Conservation (phyloP, 2,888 invertebrate species). For the Chirona hameri region DNA sequence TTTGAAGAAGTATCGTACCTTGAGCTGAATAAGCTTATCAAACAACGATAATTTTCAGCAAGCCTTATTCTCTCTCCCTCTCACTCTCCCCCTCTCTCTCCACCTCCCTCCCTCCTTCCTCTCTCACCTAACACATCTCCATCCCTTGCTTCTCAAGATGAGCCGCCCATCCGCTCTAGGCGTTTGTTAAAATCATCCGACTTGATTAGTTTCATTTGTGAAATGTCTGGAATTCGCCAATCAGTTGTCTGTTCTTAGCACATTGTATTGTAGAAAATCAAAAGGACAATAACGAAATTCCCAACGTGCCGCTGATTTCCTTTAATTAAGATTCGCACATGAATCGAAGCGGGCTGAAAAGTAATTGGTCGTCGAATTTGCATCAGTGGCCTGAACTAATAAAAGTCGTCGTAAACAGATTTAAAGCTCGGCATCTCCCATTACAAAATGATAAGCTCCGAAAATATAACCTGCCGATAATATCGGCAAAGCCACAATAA, state of each 20-base stretch:
- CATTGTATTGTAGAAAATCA: slow-evolving; percentile 3
- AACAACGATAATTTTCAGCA: too few relatives aligned
- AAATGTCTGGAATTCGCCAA: background rate
- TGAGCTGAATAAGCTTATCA: too few relatives aligned
- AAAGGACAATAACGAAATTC: slow-evolving; percentile 22
- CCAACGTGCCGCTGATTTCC: background rate
- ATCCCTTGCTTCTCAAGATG: too few relatives aligned
- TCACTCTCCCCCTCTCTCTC: too few relatives aligned
- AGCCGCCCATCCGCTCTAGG: background rate
- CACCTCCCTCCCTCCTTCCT: too few relatives aligned
- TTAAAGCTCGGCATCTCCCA: background rate
- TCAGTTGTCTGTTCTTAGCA: slow-evolving; percentile 10
- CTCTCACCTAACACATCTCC: too few relatives aligned
- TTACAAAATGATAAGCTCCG: too few relatives aligned
- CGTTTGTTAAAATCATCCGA: background rate
- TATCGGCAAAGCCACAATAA: background rate
- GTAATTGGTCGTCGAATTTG: background rate
- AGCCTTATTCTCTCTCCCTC: too few relatives aligned
- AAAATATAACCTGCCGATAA: too few relatives aligned
- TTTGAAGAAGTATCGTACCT: too few relatives aligned
- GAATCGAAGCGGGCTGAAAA: background rate
- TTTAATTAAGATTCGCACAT: slow-evolving; percentile 4
- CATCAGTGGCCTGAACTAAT: background rate
- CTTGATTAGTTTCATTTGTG: background rate
- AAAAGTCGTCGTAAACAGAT: background rate